phyloP scores from a whole-genome alignment of 2,888 invertebrate genomes.

The Melinaea marsaeus region DNA sequence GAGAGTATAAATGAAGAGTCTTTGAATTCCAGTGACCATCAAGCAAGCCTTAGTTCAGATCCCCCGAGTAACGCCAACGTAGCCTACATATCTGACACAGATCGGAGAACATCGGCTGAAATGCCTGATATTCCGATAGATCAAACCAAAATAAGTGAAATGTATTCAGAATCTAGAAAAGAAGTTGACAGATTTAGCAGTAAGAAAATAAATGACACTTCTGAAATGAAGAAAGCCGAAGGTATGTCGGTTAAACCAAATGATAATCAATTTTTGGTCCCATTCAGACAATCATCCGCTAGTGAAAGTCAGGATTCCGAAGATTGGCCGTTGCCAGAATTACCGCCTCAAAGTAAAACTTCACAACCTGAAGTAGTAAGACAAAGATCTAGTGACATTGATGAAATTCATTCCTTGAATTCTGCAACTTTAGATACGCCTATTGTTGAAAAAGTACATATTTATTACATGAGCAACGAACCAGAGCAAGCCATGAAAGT shows the following conservation, averaged over 20 bases:
- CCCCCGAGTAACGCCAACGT: conserved; percentile 86
- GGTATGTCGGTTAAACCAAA: conserved; percentile 53
- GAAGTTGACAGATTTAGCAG: conserved; percentile 57
- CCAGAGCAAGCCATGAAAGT: conserved; percentile 88
- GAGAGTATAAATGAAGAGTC: conserved; percentile 92
- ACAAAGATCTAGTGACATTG: conserved; percentile 81
- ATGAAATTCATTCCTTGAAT: conserved; percentile 90
- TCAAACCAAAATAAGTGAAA: conserved; percentile 78
- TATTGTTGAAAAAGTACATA: conserved; percentile 86
- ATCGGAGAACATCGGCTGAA: conserved; percentile 89
- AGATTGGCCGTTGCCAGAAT: conserved; percentile 86
- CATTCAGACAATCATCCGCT: conserved; percentile 65
- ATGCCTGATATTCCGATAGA: conserved; percentile 91
- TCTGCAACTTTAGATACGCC: conserved; percentile 84
- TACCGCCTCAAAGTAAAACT: conserved; percentile 77
- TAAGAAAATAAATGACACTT: conserved; percentile 45
- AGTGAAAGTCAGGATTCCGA: conserved; percentile 85
- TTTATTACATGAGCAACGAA: conserved; percentile 86
- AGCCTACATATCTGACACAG: conserved; percentile 87
- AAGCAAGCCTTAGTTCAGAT: conserved; percentile 90
- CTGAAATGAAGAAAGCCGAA: conserved; percentile 49
- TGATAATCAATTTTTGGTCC: conserved; percentile 45
- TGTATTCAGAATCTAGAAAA: conserved; percentile 75
- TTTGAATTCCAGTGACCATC: conserved; percentile 89
- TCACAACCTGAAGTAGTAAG: conserved; percentile 49